phyloP scores from a whole-genome alignment of 2,888 invertebrate species.

The Serrognathus titanus region DNA sequence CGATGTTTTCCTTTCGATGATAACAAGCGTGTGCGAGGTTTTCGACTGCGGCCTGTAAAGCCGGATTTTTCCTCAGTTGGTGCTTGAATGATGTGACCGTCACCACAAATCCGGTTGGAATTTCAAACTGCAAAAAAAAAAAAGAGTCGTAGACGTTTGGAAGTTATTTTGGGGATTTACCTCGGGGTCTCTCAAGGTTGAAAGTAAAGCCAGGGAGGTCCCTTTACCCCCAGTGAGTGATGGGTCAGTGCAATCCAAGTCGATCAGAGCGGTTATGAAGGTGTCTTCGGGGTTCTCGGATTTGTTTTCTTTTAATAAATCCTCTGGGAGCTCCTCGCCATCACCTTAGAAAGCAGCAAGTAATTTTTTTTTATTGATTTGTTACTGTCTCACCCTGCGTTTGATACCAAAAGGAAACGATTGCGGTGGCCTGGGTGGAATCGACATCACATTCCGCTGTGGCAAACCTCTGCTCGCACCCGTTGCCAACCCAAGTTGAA shows the following conservation, averaged over 20 bases:
- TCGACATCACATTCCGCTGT: slow-evolving; percentile 42
- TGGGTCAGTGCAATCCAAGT: slow-evolving; percentile 53
- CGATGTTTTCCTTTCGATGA: slow-evolving; percentile 46
- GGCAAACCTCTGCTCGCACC: slow-evolving; percentile 31
- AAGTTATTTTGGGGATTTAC: slow-evolving; percentile 9
- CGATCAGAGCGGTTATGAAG: slow-evolving; percentile 45
- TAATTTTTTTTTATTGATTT: background rate
- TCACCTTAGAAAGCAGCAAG: slow-evolving; percentile 10
- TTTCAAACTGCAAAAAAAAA: slow-evolving; percentile 48
- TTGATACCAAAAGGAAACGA: slow-evolving; percentile 45
- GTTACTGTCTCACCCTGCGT: slow-evolving; percentile 27
- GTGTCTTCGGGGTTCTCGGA: slow-evolving; percentile 22
- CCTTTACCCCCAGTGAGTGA: slow-evolving; percentile 75
- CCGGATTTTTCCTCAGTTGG: slow-evolving; percentile 53
- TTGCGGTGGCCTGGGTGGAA: slow-evolving; percentile 42
- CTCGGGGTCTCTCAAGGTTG: slow-evolving; percentile 46
- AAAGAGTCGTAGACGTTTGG: background rate
- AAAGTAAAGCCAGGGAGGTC: slow-evolving; percentile 67
- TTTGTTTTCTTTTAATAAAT: slow-evolving; percentile 21
- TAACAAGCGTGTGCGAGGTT: slow-evolving; percentile 54
- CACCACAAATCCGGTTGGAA: slow-evolving; percentile 70
- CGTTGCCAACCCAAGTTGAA: slow-evolving; percentile 20
- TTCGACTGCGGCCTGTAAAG: slow-evolving; percentile 50
- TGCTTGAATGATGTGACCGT: slow-evolving; percentile 60
- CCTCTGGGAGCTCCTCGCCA: slow-evolving; percentile 18